Evolutionary conservation across 2,113 vertebrate species (phyloP).

Genomic region (Tinamus guttatus): DNA sequence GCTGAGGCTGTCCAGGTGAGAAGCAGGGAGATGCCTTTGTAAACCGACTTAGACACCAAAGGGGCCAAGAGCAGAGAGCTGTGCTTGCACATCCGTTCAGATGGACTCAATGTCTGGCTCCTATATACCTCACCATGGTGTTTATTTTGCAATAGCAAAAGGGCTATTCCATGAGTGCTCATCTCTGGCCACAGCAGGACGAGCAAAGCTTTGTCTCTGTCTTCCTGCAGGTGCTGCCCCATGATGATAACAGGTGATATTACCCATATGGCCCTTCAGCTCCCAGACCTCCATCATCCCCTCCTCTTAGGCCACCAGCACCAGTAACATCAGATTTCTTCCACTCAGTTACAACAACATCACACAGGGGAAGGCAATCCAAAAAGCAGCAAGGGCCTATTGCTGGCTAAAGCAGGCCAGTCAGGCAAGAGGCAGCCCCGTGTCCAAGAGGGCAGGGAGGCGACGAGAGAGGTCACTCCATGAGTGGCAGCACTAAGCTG

Average conservation of each 20-base stretch:
- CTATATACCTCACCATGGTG: not conserved
- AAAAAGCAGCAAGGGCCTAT: not conserved
- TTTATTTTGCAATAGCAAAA: not conserved
- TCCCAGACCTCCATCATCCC: not conserved
- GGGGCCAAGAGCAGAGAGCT: not conserved
- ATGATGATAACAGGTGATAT: not conserved
- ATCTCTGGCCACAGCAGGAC: not conserved
- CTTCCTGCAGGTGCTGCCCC: not conserved
- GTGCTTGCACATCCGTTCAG: accelerated
- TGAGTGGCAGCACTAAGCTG: not conserved
- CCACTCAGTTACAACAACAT: not conserved
- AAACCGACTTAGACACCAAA: accelerated
- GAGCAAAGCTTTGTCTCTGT: not conserved
- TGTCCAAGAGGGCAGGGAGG: not conserved
- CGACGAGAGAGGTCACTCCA: not conserved
- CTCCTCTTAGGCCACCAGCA: not conserved
- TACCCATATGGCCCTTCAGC: accelerated
- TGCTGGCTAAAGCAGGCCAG: not conserved
- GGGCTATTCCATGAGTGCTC: accelerated
- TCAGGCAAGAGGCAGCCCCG: not conserved
- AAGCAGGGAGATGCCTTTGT: not conserved
- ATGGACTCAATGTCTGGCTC: accelerated
- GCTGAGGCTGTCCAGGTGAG: not conserved
- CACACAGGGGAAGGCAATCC: not conserved
- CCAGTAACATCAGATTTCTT: not conserved